Conservation (phyloP, 2,797 vertebrate genomes). For the Lemur catta region DNA sequence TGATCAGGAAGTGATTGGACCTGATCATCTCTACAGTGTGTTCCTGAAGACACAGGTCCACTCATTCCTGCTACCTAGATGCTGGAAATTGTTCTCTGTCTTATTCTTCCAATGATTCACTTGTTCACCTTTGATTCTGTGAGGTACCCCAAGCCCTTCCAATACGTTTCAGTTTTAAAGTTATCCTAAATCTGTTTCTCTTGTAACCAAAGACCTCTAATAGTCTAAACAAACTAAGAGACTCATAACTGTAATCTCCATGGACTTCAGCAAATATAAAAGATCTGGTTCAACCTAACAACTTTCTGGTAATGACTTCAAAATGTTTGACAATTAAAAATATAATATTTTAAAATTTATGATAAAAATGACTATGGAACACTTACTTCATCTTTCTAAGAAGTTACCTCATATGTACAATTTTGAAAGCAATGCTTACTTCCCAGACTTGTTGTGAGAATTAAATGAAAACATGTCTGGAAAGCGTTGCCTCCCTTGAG, state of each 20-base stretch:
- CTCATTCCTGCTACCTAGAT: neutral
- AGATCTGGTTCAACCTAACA: neutral
- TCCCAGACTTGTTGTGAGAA: neutral
- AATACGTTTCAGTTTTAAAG: neutral
- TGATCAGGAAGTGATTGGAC: neutral
- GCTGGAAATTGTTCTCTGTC: neutral
- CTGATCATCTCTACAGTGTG: neutral
- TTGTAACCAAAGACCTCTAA: neutral
- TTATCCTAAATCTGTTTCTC: neutral
- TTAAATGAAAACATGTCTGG: neutral
- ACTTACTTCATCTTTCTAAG: slow-evolving; percentile 36
- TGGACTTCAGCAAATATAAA: neutral
- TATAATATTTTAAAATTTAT: neutral
- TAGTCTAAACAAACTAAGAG: neutral
- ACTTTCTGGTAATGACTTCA: slow-evolving; percentile 19
- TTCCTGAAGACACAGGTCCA: neutral
- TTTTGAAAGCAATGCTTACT: neutral
- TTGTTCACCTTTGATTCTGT: neutral
- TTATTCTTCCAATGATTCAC: neutral
- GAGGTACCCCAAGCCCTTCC: neutral
- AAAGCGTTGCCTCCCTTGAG: neutral
- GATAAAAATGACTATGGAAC: neutral
- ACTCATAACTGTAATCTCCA: neutral
- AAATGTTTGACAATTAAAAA: neutral
- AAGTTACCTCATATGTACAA: neutral